These are phyloP conservation scores for Apomyelois bistriatella DNA, from an alignment of 2,888 invertebrate species.

Conservation along the genomic window DNA sequence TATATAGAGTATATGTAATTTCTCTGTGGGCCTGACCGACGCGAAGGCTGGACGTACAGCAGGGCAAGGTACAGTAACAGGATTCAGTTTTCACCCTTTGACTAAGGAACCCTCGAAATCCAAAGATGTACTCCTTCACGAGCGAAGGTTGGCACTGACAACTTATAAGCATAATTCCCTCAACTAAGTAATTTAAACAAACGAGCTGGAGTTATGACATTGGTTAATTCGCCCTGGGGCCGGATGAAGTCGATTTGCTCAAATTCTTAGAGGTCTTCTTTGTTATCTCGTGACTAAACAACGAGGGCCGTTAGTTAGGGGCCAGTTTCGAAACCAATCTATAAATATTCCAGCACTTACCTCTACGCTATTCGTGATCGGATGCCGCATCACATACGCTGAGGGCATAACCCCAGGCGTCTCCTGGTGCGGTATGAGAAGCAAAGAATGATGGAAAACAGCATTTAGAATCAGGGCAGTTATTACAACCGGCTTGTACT, in stretches of 20 bases:
- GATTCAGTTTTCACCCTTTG: no score
- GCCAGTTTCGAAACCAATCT: constrained; percentile 42
- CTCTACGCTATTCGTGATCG: constrained; percentile 85
- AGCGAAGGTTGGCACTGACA: constrained; percentile 13
- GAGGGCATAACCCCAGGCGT: constrained; percentile 87
- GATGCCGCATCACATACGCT: constrained; percentile 88
- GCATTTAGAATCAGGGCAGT: constrained; percentile 88
- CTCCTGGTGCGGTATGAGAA: constrained; percentile 89
- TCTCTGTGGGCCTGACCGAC: no score
- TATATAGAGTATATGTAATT: no score
- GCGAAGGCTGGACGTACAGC: no score
- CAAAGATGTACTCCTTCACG: no score
- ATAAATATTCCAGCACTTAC: constrained; percentile 41
- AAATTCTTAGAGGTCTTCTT: constrained; percentile 72
- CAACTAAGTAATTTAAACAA: constrained; percentile 65
- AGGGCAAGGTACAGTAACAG: no score
- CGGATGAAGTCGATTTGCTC: constrained; percentile 77
- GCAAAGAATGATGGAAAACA: constrained; percentile 87
- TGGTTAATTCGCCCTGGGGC: constrained; percentile 67
- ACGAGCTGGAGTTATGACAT: constrained; percentile 60
- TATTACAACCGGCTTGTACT: constrained; percentile 91
- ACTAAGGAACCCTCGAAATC: no score
- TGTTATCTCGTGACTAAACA: constrained; percentile 47
- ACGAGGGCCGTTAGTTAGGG: constrained; percentile 49
- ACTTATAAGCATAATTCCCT: constrained; percentile 58